phyloP scores from a whole-genome alignment of 1,140 invertebrate genomes.

The Ganaspis sp. region DNA sequence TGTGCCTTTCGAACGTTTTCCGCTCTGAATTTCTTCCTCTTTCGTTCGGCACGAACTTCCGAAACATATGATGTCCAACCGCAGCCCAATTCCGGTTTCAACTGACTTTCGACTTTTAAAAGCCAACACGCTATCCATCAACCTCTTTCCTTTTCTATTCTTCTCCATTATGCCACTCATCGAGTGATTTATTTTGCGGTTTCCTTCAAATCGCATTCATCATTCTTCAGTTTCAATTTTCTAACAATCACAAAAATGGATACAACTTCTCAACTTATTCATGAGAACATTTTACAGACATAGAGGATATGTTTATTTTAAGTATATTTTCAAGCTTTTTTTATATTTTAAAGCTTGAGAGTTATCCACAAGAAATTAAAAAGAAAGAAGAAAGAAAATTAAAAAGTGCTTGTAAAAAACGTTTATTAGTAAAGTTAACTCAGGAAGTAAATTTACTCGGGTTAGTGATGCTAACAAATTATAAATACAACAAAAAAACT shows the following conservation, averaged over 20 bases:
- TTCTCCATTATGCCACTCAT: constrained; percentile 30
- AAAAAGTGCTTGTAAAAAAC: no score
- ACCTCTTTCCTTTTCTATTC: constrained; percentile 29
- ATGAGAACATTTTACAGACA: no score
- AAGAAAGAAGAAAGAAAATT: no score
- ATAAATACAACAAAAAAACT: no score
- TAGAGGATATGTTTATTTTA: no score
- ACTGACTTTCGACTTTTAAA: constrained; percentile 32
- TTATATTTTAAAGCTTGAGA: no score
- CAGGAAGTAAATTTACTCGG: no score
- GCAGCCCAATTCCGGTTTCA: constrained; percentile 53
- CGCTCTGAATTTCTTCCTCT: constrained; percentile 34
- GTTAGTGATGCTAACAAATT: no score
- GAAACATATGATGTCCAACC: constrained; percentile 42
- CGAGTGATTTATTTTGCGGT: constrained; percentile 28
- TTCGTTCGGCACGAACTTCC: constrained; percentile 24
- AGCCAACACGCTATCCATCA: constrained; percentile 35
- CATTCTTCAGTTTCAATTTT: constrained; percentile 2
- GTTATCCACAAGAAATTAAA: no score
- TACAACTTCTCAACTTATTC: no score
- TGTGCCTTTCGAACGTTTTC: constrained; percentile 49
- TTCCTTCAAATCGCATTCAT: constrained; percentile 19
- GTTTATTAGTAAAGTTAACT: no score
- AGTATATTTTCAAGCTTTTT: no score
- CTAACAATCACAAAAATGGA: not conserved